phyloP scores from a whole-genome alignment of 2,113 vertebrate species.

The Larimichthys crocea region DNA sequence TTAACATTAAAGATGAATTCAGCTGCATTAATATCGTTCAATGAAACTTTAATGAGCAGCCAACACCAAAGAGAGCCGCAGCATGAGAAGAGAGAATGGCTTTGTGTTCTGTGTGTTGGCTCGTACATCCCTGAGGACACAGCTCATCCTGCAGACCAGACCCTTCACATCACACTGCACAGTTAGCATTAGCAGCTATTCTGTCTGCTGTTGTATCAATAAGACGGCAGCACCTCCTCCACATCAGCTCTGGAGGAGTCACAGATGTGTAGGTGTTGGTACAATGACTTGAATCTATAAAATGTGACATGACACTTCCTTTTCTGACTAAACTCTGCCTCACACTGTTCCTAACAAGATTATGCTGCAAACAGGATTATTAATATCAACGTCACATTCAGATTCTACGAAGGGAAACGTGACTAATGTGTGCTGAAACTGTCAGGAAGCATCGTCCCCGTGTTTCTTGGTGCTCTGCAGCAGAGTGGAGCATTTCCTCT shows the following conservation, averaged over 20 bases:
- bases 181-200: too few relatives aligned
- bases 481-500: constrained; percentile 64
- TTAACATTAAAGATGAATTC: not conserved
- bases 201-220: not conserved
- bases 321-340: constrained; percentile 44
- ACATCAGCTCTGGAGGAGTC: constrained; percentile 14
- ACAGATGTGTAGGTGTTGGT: constrained; percentile 28
- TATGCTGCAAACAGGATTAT: constrained; percentile 58
- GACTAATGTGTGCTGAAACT: constrained; percentile 61
- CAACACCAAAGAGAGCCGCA: not conserved
- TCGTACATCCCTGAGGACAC: constrained; percentile 19
- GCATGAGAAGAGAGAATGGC: not conserved
- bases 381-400: constrained; percentile 53
- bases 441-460: constrained; percentile 41
- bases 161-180: too few relatives aligned
- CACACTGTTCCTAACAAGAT: constrained; percentile 48
- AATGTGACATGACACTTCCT: constrained; percentile 40
- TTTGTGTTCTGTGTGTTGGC: not conserved
- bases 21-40: constrained; percentile 6
- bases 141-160: constrained; percentile 7
- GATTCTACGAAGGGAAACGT: constrained; percentile 46
- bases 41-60: constrained; percentile 15
- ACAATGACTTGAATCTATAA: constrained; percentile 27
- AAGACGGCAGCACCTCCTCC: too few relatives aligned
- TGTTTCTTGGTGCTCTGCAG: constrained; percentile 14